Conservation (phyloP, 53 echinoderm and acorn worm species). For the Echinometra lucunter region DNA sequence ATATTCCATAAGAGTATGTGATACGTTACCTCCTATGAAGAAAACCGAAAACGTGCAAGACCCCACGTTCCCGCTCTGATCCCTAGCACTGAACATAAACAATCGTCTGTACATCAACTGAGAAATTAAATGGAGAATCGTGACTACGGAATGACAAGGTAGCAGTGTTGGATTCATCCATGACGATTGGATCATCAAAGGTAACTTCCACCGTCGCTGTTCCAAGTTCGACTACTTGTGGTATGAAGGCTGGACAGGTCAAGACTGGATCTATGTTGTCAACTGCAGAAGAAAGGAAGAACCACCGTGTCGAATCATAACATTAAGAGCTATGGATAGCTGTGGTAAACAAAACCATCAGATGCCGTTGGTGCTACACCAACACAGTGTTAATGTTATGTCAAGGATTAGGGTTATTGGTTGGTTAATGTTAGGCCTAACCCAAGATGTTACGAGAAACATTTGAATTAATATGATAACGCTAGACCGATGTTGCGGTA, state of each 20-base stretch:
- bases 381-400: no score
- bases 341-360: no score
- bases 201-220: constrained; percentile 24
- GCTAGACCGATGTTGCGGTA: no score
- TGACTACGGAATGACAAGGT: not conserved
- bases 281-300: not conserved
- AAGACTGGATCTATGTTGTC: constrained; percentile 36
- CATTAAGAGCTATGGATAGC: not conserved
- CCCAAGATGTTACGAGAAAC: no score
- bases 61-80: constrained; percentile 1
- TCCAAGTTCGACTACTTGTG: not conserved
- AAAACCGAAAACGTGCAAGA: not conserved
- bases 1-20: no score
- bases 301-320: not conserved
- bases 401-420: no score
- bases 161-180: constrained; percentile 38
- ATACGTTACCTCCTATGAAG: not conserved
- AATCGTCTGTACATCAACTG: not conserved
- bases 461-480: no score
- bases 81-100: not conserved
- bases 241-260: not conserved
- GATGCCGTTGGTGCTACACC: no score
- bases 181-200: not conserved
- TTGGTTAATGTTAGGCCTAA: no score
- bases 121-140: not conserved